These are phyloP conservation scores for Elmis aenea DNA, from an alignment of 2,888 invertebrate species.

Conservation along the genomic window DNA sequence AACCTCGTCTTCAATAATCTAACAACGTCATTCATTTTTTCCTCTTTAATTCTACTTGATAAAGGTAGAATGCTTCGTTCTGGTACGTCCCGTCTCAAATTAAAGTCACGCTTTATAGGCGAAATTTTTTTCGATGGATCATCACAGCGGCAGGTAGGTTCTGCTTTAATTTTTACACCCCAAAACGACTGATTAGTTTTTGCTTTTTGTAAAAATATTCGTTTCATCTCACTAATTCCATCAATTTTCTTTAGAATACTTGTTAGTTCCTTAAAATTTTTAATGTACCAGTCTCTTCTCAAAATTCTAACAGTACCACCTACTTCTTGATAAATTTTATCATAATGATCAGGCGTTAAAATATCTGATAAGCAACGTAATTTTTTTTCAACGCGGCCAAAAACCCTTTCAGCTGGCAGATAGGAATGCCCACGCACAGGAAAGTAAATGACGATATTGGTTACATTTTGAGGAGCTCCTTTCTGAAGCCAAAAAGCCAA, in stretches of 20 bases:
- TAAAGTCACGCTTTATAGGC: too few species aligned
- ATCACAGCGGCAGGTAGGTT: too few species aligned
- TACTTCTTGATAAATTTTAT: conserved; percentile 6
- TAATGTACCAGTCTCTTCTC: conserved; percentile 1
- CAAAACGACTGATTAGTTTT: too few species aligned
- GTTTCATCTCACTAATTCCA: conserved; percentile 8
- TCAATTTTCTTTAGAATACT: conserved; percentile 6
- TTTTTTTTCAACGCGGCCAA: conserved; percentile 10
- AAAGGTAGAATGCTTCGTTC: too few species aligned
- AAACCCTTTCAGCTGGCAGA: conserved; percentile 11
- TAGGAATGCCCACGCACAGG: conserved; percentile 10
- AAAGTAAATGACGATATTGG: conserved; percentile 7
- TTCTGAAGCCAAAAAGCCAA: conserved; percentile 7
- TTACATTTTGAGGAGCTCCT: conserved; percentile 5
- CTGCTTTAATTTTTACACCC: too few species aligned
- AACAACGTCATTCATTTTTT: too few species aligned
- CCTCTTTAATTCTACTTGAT: too few species aligned
- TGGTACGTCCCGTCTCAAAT: too few species aligned
- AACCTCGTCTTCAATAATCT: too few species aligned
- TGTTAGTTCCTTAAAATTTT: conserved; percentile 5
- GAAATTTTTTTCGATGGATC: too few species aligned
- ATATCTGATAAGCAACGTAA: conserved; percentile 4
- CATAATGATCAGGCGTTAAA: conserved; percentile 4
- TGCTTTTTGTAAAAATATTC: conserved; percentile 6
- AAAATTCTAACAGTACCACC: conserved; percentile 1